phyloP scores from a whole-genome alignment of 2,113 vertebrate genomes.

The Ginglymostoma cirratum region DNA sequence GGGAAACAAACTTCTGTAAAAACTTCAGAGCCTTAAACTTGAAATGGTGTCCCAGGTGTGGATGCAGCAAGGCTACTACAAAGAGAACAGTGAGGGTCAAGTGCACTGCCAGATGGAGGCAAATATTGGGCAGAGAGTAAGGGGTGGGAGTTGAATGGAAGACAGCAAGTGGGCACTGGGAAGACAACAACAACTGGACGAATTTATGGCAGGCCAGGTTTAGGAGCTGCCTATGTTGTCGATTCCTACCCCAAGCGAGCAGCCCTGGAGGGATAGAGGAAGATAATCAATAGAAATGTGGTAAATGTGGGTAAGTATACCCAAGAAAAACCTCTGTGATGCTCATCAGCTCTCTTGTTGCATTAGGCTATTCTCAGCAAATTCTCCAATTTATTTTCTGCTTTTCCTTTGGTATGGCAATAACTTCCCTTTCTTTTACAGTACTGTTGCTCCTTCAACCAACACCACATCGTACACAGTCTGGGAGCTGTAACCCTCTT shows the following conservation, averaged over 20 bases:
- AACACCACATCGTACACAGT: too few species aligned
- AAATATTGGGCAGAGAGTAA: not conserved
- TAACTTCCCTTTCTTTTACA: not conserved
- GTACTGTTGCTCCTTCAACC: not conserved
- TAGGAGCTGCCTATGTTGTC: too few species aligned
- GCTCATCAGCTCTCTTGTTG: not conserved
- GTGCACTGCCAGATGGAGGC: not conserved
- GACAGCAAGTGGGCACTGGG: not conserved
- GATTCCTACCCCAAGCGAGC: not conserved
- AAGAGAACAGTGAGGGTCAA: not conserved
- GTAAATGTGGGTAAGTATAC: not conserved
- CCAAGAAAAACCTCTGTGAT: not conserved
- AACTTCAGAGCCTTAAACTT: not conserved
- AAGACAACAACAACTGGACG: too few species aligned
- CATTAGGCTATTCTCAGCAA: not conserved
- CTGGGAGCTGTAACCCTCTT: not conserved
- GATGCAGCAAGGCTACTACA: not conserved
- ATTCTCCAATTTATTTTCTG: not conserved
- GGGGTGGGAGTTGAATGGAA: too few species aligned
- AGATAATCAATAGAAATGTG: not conserved
- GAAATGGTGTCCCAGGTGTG: not conserved
- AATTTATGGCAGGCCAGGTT: too few species aligned
- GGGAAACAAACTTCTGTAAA: not conserved
- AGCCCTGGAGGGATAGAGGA: not conserved
- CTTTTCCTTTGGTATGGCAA: not conserved